A percentile compares a stretch with the other conserved stretches of the same genome.
These are phyloP conservation scores for Drosophila equinoxialis DNA, from an alignment of 1,140 invertebrate genomes.

Conservation along the genomic window DNA sequence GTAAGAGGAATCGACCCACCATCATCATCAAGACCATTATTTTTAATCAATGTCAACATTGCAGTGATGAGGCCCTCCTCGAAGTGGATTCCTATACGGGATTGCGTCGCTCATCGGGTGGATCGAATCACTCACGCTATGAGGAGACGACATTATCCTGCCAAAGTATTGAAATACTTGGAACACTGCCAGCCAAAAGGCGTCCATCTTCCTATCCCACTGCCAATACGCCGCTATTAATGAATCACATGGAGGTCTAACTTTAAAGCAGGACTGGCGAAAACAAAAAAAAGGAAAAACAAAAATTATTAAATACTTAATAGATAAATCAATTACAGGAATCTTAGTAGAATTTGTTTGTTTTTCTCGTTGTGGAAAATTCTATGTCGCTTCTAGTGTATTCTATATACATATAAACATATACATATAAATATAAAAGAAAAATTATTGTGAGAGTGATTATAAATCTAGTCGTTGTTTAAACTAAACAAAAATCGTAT, in stretches of 20 bases:
- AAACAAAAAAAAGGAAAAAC: neutral
- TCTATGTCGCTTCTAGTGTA: slow-evolving; percentile 65
- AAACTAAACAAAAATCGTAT: slow-evolving; percentile 41
- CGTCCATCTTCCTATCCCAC: slow-evolving; percentile 76
- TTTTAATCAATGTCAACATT: slow-evolving; percentile 16
- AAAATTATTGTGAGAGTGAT: slow-evolving; percentile 72
- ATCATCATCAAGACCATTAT: neutral
- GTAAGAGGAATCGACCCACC: slow-evolving; percentile 29
- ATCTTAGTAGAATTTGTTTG: slow-evolving; percentile 53
- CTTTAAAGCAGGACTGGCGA: too few species aligned
- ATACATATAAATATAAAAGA: neutral
- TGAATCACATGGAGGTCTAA: slow-evolving; percentile 77
- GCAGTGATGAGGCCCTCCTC: slow-evolving; percentile 85
- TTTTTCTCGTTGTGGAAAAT: slow-evolving; percentile 52
- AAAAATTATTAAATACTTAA: slow-evolving; percentile 25
- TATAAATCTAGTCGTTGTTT: slow-evolving; percentile 76
- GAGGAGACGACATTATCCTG: slow-evolving; percentile 82
- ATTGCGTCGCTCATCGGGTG: slow-evolving; percentile 77
- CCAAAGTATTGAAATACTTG: slow-evolving; percentile 83
- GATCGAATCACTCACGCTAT: slow-evolving; percentile 72
- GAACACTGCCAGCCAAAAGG: slow-evolving; percentile 46
- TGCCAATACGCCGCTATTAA: slow-evolving; percentile 74
- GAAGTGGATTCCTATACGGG: slow-evolving; percentile 84
- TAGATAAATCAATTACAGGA: slow-evolving; percentile 42
- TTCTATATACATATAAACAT: slow-evolving; percentile 13